Evolutionary conservation across 2,888 invertebrate genomes (phyloP).

Genomic region (Enoplolaimus lenunculus): DNA sequence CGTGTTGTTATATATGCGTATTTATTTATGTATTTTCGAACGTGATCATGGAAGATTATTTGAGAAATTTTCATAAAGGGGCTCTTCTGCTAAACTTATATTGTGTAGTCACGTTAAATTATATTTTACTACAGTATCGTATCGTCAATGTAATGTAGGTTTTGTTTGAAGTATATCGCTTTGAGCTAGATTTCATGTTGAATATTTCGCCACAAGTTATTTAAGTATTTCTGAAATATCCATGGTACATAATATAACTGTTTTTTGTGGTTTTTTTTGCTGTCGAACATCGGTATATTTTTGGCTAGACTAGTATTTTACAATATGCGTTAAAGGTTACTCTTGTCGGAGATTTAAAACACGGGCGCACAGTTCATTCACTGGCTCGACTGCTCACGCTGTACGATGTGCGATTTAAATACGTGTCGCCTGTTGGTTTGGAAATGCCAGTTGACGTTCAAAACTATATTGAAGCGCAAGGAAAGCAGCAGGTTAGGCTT

Average conservation of each 20-base stretch:
- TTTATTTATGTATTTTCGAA: no score
- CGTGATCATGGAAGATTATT: no score
- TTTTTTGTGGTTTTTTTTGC: background rate
- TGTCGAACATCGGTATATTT: background rate
- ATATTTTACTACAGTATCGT: no score
- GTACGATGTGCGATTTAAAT: constrained; percentile 79
- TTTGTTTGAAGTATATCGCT: no score
- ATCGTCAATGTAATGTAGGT: no score
- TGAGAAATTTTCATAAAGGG: background rate
- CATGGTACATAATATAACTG: no score
- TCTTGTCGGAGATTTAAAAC: constrained; percentile 91
- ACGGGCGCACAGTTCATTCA: constrained; percentile 95
- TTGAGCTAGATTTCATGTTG: no score
- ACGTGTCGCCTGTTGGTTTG: constrained; percentile 71
- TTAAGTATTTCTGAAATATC: no score
- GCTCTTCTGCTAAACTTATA: no score
- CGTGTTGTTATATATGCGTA: background rate
- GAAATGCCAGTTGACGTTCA: constrained; percentile 77
- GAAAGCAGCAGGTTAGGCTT: constrained; percentile 56
- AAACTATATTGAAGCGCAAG: constrained; percentile 61
- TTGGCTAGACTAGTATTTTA: background rate
- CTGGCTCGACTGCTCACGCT: constrained; percentile 77
- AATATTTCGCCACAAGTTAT: no score
- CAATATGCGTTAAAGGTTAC: constrained; percentile 53
- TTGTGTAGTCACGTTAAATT: no score